These are phyloP conservation scores for Melanogrammus aeglefinus DNA, from an alignment of 2,797 vertebrate genomes.

Conservation along the genomic window DNA sequence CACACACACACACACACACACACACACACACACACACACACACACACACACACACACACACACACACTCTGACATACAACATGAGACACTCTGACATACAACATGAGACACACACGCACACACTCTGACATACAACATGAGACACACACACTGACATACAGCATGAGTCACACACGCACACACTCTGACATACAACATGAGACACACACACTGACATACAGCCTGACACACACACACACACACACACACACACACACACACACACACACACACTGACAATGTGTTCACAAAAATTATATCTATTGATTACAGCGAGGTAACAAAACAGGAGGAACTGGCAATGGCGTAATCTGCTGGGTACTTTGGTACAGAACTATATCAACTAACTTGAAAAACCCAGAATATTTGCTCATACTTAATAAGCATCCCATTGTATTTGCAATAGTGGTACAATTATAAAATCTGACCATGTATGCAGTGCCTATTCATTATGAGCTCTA, in stretches of 20 bases:
- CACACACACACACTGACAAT: too few species aligned
- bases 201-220: neutral
- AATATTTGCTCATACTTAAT: neutral
- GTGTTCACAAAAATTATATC: too few species aligned
- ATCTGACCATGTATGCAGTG: neutral
- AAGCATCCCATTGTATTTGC: neutral
- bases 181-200: neutral
- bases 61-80: too few species aligned
- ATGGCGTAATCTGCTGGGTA: too few species aligned
- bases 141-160: slow-evolving; percentile 1
- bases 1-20: neutral
- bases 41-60: too few species aligned
- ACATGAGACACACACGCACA: too few species aligned
- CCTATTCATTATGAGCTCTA: neutral
- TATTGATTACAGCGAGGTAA: too few species aligned
- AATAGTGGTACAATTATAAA: neutral
- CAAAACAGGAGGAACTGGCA: too few species aligned
- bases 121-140: neutral
- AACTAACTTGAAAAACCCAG: too few species aligned
- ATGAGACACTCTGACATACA: too few species aligned
- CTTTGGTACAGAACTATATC: too few species aligned
- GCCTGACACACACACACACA: neutral
- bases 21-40: neutral
- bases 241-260: too few species aligned
- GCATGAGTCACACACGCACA: neutral